Conservation (phyloP, 1,140 invertebrate species). For the Drosophila baimaii region DNA sequence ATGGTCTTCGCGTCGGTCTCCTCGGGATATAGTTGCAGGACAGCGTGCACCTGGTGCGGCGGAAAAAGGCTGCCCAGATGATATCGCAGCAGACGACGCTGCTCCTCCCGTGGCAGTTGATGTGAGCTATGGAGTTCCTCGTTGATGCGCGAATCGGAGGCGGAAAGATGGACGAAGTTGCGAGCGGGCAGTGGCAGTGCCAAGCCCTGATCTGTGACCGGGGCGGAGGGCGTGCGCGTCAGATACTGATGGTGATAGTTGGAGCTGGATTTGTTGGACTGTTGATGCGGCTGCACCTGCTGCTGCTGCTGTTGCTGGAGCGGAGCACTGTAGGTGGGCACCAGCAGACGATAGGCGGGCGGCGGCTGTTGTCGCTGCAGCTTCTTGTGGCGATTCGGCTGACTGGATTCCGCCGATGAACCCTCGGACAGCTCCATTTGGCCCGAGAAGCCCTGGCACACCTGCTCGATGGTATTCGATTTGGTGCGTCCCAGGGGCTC, state of each 20-base stretch:
- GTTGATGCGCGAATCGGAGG: conserved; percentile 89
- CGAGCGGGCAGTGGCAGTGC: conserved; percentile 85
- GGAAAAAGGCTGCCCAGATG: conserved; percentile 95
- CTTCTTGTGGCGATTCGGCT: conserved; percentile 72
- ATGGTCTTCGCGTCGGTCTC: conserved; percentile 95
- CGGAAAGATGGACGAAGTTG: conserved; percentile 74
- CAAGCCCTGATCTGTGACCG: conserved; percentile 84
- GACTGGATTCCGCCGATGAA: conserved; percentile 30
- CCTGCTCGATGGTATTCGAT: conserved; percentile 71
- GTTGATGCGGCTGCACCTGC: conserved; percentile 21
- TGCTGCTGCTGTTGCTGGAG: conserved; percentile 43
- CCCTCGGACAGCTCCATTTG: conserved; percentile 55
- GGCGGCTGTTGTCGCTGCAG: conserved; percentile 65
- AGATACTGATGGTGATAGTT: conserved; percentile 85
- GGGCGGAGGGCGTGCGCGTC: conserved; percentile 91
- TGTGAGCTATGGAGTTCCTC: conserved; percentile 84
- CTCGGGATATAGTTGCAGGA: conserved; percentile 93
- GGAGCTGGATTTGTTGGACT: conserved; percentile 21
- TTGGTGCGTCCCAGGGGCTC: conserved; percentile 68
- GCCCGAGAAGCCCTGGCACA: conserved; percentile 58
- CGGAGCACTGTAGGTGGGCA: conserved; percentile 59
- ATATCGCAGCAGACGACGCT: conserved; percentile 91
- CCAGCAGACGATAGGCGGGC: conserved; percentile 43
- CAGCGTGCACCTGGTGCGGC: conserved; percentile 92
- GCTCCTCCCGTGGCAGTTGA: conserved; percentile 86